Conservation (phyloP, 2,113 vertebrate genomes). For the Osmerus eperlanus region DNA sequence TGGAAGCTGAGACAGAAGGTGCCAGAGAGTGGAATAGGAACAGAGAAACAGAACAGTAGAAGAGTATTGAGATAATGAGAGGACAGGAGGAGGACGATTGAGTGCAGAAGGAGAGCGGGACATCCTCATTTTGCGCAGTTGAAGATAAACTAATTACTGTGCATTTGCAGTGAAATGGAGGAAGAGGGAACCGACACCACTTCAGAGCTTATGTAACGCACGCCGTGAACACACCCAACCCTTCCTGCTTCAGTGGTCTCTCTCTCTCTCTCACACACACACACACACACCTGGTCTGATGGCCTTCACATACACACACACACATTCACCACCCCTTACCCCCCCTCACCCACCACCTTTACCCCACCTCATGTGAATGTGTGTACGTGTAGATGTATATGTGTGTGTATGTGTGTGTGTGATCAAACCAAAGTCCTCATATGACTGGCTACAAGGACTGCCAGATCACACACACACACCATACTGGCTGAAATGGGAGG, state of each 20-base stretch:
- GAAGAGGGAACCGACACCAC: constrained; percentile 14
- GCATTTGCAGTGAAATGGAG: constrained; percentile 17
- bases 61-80: neutral
- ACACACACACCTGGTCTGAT: neutral
- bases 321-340: neutral
- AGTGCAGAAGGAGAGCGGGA: neutral
- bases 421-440: too few relatives aligned
- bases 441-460: too few relatives aligned
- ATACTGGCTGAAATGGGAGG: too few relatives aligned
- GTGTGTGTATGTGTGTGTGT: neutral
- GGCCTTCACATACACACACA: too few relatives aligned
- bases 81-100: neutral
- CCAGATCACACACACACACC: too few relatives aligned
- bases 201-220: neutral
- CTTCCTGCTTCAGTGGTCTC: neutral
- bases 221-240: too few relatives aligned
- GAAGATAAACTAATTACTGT: constrained; percentile 33
- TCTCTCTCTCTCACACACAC: neutral
- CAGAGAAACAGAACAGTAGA: neutral
- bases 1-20: neutral
- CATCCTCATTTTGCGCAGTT: constrained; percentile 4
- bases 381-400: neutral
- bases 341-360: too few relatives aligned
- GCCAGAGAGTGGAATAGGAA: neutral
- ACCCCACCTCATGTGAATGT: neutral